A percentile compares a stretch with the other conserved stretches of the same genome.
phyloP scores from a whole-genome alignment of 2,113 vertebrate genomes.

The Calonectris borealis region DNA sequence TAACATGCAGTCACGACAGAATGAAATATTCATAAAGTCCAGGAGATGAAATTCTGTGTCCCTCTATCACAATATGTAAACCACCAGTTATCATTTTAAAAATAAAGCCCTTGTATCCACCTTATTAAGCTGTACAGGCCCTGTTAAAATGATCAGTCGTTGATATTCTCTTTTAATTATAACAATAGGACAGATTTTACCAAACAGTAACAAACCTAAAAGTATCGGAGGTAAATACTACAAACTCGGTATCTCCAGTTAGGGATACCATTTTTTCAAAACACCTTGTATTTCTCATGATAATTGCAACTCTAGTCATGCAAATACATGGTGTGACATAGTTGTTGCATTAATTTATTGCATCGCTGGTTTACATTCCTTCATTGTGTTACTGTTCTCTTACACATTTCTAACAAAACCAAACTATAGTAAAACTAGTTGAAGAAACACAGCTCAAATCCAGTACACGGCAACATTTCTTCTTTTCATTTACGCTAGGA shows the following conservation, averaged over 20 bases:
- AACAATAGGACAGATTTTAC: constrained; percentile 51
- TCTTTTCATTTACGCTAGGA: neutral
- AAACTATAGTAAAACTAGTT: constrained; percentile 29
- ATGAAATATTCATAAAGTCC: constrained; percentile 68
- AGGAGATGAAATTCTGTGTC: constrained; percentile 29
- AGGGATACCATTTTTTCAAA: neutral
- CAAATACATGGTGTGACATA: neutral
- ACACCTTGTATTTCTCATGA: neutral
- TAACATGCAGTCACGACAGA: constrained; percentile 56
- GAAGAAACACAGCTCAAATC: neutral
- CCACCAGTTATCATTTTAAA: neutral
- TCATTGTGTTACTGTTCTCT: neutral
- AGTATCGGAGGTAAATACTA: neutral
- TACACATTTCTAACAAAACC: neutral
- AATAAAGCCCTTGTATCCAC: neutral
- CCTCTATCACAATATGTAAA: neutral
- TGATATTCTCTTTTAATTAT: constrained; percentile 15
- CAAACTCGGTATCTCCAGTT: neutral
- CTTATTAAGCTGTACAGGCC: neutral
- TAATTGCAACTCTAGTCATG: neutral
- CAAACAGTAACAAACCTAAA: neutral
- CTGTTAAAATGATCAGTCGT: neutral
- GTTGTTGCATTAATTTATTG: constrained; percentile 1
- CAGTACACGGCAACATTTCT: neutral
- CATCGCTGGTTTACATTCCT: neutral